These are phyloP conservation scores for Lichenostomus cassidix DNA, from an alignment of 2,113 vertebrate species.

Conservation along the genomic window DNA sequence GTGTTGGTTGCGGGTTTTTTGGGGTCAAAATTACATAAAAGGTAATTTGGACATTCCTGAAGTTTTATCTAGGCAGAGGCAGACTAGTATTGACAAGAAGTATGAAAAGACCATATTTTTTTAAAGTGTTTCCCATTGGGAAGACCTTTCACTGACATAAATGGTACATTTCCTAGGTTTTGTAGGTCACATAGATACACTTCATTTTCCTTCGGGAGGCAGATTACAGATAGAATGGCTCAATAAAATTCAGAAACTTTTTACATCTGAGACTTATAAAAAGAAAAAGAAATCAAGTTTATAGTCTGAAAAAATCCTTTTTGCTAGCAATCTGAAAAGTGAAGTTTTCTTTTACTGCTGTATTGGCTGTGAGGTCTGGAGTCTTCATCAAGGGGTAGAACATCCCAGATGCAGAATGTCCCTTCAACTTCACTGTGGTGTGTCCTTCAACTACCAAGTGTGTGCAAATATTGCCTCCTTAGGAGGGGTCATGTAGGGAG, in stretches of 20 bases:
- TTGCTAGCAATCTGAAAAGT: not conserved
- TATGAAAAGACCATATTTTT: not conserved
- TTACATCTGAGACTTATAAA: not conserved
- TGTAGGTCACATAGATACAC: not conserved
- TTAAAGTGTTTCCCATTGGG: not conserved
- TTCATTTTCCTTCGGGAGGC: not conserved
- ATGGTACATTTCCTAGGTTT: not conserved
- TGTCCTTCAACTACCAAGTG: not conserved
- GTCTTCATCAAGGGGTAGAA: not conserved
- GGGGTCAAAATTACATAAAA: not conserved
- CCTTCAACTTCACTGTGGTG: fast-evolving
- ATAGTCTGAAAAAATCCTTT: not conserved
- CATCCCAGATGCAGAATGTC: not conserved
- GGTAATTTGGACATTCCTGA: not conserved
- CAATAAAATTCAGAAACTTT: not conserved
- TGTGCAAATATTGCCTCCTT: not conserved
- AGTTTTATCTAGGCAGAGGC: not conserved
- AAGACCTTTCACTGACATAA: not conserved
- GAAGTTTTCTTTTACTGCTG: not conserved
- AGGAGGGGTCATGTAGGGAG: not conserved
- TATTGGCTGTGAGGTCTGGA: not conserved
- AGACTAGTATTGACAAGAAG: not conserved
- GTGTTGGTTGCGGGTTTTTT: not conserved
- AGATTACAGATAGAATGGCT: not conserved
- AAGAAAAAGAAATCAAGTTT: not conserved